Evolutionary conservation across 1,140 invertebrate genomes (phyloP).

Genomic region (Drosophila ogumai): DNA sequence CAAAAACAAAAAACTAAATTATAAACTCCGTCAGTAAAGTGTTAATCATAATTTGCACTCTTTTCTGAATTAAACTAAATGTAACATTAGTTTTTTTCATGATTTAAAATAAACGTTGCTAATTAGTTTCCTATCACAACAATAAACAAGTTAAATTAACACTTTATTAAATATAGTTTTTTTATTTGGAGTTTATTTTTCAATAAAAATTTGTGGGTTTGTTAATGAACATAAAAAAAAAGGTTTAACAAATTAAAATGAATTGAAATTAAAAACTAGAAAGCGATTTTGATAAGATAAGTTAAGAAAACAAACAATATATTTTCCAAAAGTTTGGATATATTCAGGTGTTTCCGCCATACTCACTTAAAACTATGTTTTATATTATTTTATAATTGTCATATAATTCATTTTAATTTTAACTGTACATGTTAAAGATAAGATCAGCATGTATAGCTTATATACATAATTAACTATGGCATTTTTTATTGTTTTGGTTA

Average conservation of each 20-base stretch:
- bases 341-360: no score
- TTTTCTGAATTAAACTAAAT: slow-evolving; percentile 8
- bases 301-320: no score
- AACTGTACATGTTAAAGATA: background rate
- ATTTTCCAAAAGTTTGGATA: no score
- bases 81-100: slow-evolving; percentile 3
- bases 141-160: slow-evolving; percentile 3
- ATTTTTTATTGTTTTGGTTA: background rate
- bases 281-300: background rate
- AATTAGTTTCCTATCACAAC: slow-evolving; percentile 7
- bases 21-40: slow-evolving; percentile 2
- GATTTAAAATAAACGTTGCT: background rate
- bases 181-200: background rate
- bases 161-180: background rate
- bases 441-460: background rate
- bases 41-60: slow-evolving; percentile 39
- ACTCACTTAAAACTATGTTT: no score
- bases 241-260: background rate
- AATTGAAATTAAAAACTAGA: background rate
- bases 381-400: no score
- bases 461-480: background rate
- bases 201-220: background rate
- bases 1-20: background rate
- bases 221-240: background rate
- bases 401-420: background rate